These are phyloP conservation scores for pig (Sus scrofa) DNA, from an alignment of 2,113 vertebrate species.

Conservation along the genomic window DNA sequence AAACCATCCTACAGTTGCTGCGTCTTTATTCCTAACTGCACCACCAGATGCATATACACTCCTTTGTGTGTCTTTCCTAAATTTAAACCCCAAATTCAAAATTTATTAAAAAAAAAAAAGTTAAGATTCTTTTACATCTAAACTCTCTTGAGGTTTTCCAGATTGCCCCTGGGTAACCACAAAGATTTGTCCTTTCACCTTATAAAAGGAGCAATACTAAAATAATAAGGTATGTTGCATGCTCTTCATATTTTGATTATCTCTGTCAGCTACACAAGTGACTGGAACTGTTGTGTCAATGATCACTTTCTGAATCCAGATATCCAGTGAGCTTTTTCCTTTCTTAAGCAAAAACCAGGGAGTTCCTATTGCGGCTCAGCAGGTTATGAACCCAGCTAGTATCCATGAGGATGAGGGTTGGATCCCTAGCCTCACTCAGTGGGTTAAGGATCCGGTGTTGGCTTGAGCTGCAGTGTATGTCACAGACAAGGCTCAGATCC, in stretches of 20 bases:
- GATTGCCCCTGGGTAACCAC: not conserved
- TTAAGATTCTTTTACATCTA: slow-evolving; percentile 21
- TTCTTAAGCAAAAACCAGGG: slow-evolving; percentile 8
- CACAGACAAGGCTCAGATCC: too few species aligned
- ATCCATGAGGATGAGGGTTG: too few species aligned
- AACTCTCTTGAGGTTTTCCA: not conserved
- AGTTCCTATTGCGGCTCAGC: too few species aligned
- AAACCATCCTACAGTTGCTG: not conserved
- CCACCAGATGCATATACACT: not conserved
- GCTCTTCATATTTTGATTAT: not conserved
- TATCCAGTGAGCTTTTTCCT: not conserved
- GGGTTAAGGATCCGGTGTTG: too few species aligned
- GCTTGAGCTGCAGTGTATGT: too few species aligned
- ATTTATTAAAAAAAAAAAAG: not conserved
- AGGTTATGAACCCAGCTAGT: too few species aligned
- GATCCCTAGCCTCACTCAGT: too few species aligned
- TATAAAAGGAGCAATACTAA: not conserved
- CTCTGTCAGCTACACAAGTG: not conserved
- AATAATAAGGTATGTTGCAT: not conserved
- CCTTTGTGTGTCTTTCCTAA: not conserved
- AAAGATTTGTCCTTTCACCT: not conserved
- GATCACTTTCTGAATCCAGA: not conserved
- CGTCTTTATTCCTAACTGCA: not conserved
- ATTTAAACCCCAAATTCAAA: not conserved
- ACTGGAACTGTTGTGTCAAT: not conserved